Base-by-base conservation (phyloP, 2,888 invertebrate genomes). In the Sphinx pinastri region DNA sequence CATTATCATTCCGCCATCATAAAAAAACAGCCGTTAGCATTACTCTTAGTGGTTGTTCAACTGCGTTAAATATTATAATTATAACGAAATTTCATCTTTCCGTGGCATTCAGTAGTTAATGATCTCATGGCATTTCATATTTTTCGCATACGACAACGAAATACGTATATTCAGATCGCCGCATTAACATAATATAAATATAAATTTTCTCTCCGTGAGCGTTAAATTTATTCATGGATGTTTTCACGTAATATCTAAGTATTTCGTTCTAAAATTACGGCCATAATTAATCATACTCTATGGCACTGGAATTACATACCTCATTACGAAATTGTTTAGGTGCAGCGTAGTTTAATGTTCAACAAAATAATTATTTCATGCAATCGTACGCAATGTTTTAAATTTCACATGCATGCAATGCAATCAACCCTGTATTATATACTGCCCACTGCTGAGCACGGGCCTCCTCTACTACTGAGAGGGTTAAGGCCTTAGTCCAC, bases 181-280 rank as follows among this genome's bases (percentile, higher is more conserved):
- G 68, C 68, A 77, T 78, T 77, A 74, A 68, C 76, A 76, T 74
- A 76, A 67, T 75, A 77, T 77, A 74, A 78, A 77, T 77, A 77
- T 78, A 71, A 71, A 76, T 74, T 73, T 67, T 71, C 68, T 19
- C 38, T 54, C 38, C 57, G 67, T 68, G 11, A 70, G 75, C 51
- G 14, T 70, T 68, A 47, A 72, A 73, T 72, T 73, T 72, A 75
- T 74, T 63, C 71, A 73, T 71, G 63, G 63, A 57, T 68, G 68
- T 71, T 71, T 73, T 68, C 73, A 58, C n/a, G 63, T 70, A 67
- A 70, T 19, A 59, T 70, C 71, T 70, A 72, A 66, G 59, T 67
- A 51, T 51, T 63, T 63, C 8, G 19, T 16, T 63, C 68, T 59
- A 70, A 74, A 79, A 77, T 80, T 73, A 72, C 72, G 47, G 66